Evolutionary conservation across 2,888 invertebrate species (phyloP).

Genomic region (Melanostoma scalare): DNA sequence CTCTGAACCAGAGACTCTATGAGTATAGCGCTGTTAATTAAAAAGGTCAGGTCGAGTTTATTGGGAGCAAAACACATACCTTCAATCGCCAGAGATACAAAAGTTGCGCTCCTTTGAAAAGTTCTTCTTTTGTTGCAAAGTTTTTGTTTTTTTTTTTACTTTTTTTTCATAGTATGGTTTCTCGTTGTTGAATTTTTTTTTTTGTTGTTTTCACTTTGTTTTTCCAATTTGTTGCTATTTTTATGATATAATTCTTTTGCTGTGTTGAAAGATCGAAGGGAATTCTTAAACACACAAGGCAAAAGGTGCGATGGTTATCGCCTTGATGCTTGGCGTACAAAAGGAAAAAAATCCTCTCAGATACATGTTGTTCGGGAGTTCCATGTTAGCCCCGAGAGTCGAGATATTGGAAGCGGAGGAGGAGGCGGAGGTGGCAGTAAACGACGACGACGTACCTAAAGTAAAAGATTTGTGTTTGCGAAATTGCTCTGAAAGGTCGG

Average conservation of each 20-base stretch:
- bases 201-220: conserved; percentile 33
- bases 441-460: neutral
- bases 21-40: conserved; percentile 63
- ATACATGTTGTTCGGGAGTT: conserved; percentile 52
- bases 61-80: conserved; percentile 54
- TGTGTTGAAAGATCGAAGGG: conserved; percentile 22
- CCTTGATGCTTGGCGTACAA: conserved; percentile 36
- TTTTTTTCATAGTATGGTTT: neutral
- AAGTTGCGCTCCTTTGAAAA: conserved; percentile 34
- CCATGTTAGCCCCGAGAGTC: conserved; percentile 6
- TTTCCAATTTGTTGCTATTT: conserved; percentile 67
- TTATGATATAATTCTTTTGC: conserved; percentile 25
- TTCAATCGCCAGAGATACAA: conserved; percentile 28
- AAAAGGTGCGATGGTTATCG: conserved; percentile 69
- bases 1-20: conserved; percentile 17
- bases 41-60: conserved; percentile 73
- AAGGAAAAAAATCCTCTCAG: conserved; percentile 15
- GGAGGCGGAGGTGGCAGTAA: neutral
- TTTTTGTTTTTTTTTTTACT: conserved; percentile 4
- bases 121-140: conserved; percentile 41
- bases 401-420: conserved; percentile 1
- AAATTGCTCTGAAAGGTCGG: conserved; percentile 19
- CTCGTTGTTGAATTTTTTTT: neutral
- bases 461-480: conserved; percentile 33
- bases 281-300: conserved; percentile 29